Base-by-base conservation (phyloP, 2,113 vertebrate genomes). In the Phrynocephalus versicolor region DNA sequence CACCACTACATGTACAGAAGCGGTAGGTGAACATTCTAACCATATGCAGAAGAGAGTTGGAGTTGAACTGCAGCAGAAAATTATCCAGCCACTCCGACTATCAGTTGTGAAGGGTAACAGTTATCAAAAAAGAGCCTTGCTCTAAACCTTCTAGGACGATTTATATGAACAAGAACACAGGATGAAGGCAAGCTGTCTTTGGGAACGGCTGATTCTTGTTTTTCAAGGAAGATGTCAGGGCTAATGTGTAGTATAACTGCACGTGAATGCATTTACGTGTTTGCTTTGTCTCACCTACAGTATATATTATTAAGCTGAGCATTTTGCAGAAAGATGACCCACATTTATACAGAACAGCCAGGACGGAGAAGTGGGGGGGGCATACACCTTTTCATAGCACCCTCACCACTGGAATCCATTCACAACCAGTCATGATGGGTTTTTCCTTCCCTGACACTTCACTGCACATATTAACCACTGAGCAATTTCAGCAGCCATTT, bases 391-490 rank as follows among this genome's bases (percentile, higher is more conserved):
- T 62, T 62, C 57, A 79, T 78, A 79, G 57, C 39, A 86, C 21
- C 77, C 58, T 88, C 83, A 88, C 45, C 45, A 89, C 79, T 45
- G 92, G 87, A 91, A 83, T 90, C 85, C 89, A 0, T 37, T 89
- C 58, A 60, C 1, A 77, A 73, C 16, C 58, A 60, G 13, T 84
- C 86, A 84, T 87, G 90, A 88, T 30, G 70, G 37, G 60, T 90
- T 89, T 69, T 75, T 55, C 62, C 21, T 23, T 35, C 83, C 69
- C 83, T 15, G 41, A n/a, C 23, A 71, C 25, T 39, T 30, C 6
- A 81, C 0, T 69, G 19, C 25, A 71, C 30, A 80, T 80, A 90
- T 87, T 88, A 92, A 87, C 57, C 9, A 23, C 70, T 45, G 62
- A 91, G 72, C 1, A 88, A 92, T 91, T 89, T 25, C 55, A 77